These are phyloP conservation scores for Elgaria multicarinata DNA, from an alignment of 2,113 vertebrate species.

Conservation along the genomic window DNA sequence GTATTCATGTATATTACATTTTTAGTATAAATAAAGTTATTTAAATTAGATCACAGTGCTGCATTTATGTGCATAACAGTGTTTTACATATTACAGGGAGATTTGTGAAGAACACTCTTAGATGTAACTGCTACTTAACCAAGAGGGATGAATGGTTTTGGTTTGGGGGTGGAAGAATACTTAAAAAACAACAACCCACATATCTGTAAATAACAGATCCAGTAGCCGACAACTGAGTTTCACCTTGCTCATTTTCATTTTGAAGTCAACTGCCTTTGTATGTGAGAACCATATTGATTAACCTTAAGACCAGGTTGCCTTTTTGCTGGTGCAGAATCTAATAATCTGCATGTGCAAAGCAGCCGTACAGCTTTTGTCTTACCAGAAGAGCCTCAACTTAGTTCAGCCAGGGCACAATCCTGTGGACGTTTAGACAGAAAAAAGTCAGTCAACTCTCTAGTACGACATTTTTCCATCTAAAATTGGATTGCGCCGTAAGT, in stretches of 20 bases:
- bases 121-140: slow-evolving; percentile 71
- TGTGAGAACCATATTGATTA: slow-evolving; percentile 22
- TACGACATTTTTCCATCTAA: no score
- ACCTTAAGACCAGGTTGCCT: slow-evolving; percentile 6
- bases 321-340: slow-evolving; percentile 8
- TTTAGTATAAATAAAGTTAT: slow-evolving; percentile 89
- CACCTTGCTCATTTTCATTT: slow-evolving; percentile 70
- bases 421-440: no score
- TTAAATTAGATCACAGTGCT: slow-evolving; percentile 90
- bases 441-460: no score
- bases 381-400: slow-evolving; percentile 25
- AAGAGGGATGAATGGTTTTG: slow-evolving; percentile 71
- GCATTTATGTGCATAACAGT: slow-evolving; percentile 85
- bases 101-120: slow-evolving; percentile 77
- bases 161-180: slow-evolving; percentile 74
- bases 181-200: neutral
- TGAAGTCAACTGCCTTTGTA: slow-evolving; percentile 54
- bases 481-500: neutral
- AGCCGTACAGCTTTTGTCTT: neutral
- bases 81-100: slow-evolving; percentile 83
- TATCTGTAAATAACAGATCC: slow-evolving; percentile 9
- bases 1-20: slow-evolving; percentile 85
- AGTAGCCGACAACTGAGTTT: slow-evolving; percentile 45
- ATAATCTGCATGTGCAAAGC: neutral
- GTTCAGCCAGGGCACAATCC: slow-evolving; percentile 8